Conservation (phyloP, 1,140 invertebrate species). For the Anastrepha obliqua region DNA sequence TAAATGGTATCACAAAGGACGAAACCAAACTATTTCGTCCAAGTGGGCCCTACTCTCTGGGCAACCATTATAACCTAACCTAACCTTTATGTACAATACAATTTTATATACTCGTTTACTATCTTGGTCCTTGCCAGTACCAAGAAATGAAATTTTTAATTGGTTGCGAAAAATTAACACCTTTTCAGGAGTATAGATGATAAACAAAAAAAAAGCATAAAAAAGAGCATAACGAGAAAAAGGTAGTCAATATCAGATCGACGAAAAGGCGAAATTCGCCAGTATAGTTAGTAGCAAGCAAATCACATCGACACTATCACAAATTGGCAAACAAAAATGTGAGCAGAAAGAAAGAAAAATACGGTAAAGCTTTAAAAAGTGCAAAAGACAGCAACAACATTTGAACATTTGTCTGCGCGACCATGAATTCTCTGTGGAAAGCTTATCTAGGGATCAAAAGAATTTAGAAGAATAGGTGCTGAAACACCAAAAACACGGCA, state of each 20-base stretch:
- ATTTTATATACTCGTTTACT: no score
- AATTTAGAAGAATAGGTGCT: constrained; percentile 45
- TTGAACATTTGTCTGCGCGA: background rate
- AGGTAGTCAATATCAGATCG: constrained; percentile 7
- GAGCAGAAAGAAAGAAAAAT: background rate
- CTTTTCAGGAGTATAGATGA: background rate
- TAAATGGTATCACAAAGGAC: no score
- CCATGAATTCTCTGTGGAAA: background rate
- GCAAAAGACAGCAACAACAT: background rate
- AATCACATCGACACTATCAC: constrained; percentile 21
- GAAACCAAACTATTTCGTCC: no score
- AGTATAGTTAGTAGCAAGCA: background rate
- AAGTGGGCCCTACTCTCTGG: no score
- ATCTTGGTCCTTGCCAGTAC: background rate
- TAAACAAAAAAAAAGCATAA: background rate
- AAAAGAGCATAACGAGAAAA: background rate
- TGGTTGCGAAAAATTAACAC: constrained; percentile 5
- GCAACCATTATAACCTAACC: no score
- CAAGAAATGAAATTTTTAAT: background rate
- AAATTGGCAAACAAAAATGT: background rate
- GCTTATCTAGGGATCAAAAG: constrained; percentile 27
- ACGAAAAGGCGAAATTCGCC: background rate
- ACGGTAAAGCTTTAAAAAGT: background rate
- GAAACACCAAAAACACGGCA: constrained; percentile 19
- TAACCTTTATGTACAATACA: no score